Conservation (phyloP, 1,140 invertebrate genomes). For the Rhyzopertha dominica region DNA sequence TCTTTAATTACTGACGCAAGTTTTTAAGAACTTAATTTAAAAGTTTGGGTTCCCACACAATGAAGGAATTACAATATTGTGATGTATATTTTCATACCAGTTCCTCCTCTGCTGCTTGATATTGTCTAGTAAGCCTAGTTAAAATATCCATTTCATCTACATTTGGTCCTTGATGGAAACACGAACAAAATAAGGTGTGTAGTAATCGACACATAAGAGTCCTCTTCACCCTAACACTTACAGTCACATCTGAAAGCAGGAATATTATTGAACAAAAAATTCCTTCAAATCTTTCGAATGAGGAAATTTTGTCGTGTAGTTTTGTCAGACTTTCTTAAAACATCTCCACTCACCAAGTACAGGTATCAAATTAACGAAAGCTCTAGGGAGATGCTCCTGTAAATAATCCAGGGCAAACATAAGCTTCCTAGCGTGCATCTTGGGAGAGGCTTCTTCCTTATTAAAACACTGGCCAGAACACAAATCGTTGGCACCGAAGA, state of each 20-base stretch:
- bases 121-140: slow-evolving; percentile 55
- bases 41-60: too few species aligned
- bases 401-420: slow-evolving; percentile 62
- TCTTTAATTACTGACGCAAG: too few species aligned
- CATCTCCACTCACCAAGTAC: slow-evolving; percentile 57
- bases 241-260: slow-evolving; percentile 62
- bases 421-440: slow-evolving; percentile 59
- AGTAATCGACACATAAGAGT: slow-evolving; percentile 63
- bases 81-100: slow-evolving; percentile 52
- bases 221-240: slow-evolving; percentile 58
- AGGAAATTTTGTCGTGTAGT: background rate
- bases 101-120: slow-evolving; percentile 58
- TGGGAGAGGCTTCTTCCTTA: slow-evolving; percentile 53
- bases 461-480: slow-evolving; percentile 71
- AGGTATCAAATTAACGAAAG: slow-evolving; percentile 72
- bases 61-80: too few species aligned
- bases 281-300: slow-evolving; percentile 5
- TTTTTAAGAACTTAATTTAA: too few species aligned
- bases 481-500: slow-evolving; percentile 80
- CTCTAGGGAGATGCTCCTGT: slow-evolving; percentile 60
- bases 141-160: slow-evolving; percentile 52
- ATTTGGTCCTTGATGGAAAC: slow-evolving; percentile 62
- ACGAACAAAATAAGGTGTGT: slow-evolving; percentile 66
- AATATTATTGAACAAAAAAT: slow-evolving; percentile 12
- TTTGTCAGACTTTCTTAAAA: background rate